Conservation (phyloP, 2,888 invertebrate species). For the Phrixothrix hirtus region DNA sequence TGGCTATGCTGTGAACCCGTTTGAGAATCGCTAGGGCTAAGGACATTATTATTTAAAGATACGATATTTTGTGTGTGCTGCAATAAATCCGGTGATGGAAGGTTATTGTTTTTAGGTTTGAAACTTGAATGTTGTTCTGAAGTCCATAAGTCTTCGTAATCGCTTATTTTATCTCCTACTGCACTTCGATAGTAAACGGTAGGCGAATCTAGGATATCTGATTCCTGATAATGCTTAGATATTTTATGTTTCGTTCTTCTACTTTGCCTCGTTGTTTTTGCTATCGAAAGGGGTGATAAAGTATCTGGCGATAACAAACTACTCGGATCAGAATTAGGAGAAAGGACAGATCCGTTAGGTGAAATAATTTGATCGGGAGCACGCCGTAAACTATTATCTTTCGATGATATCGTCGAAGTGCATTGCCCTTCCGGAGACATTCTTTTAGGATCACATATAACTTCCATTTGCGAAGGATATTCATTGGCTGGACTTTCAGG, state of each 20-base stretch:
- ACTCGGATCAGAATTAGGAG: slow-evolving; percentile 56
- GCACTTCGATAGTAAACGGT: slow-evolving; percentile 83
- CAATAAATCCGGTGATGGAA: slow-evolving; percentile 51
- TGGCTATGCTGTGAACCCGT: slow-evolving; percentile 44
- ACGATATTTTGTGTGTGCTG: slow-evolving; percentile 61
- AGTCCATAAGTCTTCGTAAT: slow-evolving; percentile 92
- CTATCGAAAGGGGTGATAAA: slow-evolving; percentile 55
- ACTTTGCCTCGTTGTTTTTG: slow-evolving; percentile 63
- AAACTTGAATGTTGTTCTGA: slow-evolving; percentile 56
- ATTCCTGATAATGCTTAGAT: slow-evolving; percentile 75
- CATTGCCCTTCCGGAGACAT: slow-evolving; percentile 73
- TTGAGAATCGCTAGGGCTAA: slow-evolving; percentile 52
- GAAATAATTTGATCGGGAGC: slow-evolving; percentile 57
- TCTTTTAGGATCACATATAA: slow-evolving; percentile 64
- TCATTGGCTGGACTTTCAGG: slow-evolving; percentile 55
- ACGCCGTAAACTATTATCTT: slow-evolving; percentile 65
- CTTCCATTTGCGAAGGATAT: slow-evolving; percentile 35
- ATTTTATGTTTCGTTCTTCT: slow-evolving; percentile 65
- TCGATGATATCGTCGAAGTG: slow-evolving; percentile 67
- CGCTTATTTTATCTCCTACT: slow-evolving; percentile 88
- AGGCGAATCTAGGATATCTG: slow-evolving; percentile 82
- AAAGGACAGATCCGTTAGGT: slow-evolving; percentile 48
- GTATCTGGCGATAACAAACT: slow-evolving; percentile 58
- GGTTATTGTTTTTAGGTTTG: slow-evolving; percentile 38
- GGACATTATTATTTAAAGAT: slow-evolving; percentile 60